phyloP scores from a whole-genome alignment of 2,797 vertebrate genomes.

The Podarcis siculus region DNA sequence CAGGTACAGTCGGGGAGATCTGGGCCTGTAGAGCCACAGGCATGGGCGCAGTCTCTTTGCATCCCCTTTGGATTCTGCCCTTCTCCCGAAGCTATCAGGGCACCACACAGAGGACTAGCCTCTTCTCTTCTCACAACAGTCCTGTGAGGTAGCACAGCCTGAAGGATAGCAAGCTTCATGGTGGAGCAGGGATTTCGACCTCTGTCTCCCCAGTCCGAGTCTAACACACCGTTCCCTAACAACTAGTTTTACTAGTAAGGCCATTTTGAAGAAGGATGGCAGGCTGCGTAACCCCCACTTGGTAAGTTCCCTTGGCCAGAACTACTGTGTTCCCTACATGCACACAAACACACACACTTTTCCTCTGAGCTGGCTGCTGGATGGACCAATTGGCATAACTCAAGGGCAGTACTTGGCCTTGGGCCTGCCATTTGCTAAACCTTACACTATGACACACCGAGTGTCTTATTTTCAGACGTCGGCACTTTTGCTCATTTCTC shows the following conservation, averaged over 20 bases:
- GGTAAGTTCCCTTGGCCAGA: not conserved
- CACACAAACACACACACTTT: not conserved
- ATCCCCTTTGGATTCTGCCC: not conserved
- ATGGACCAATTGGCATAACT: not conserved
- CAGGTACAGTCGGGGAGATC: too few relatives aligned
- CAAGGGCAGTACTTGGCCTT: not conserved
- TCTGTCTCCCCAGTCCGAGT: not conserved
- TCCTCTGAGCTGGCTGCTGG: not conserved
- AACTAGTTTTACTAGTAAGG: not conserved
- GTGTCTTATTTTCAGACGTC: too few relatives aligned
- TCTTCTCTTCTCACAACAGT: not conserved
- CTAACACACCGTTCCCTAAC: not conserved
- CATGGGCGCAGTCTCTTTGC: not conserved
- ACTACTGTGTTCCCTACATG: not conserved
- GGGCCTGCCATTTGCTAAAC: not conserved
- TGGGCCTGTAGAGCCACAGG: not conserved
- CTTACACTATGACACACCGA: too few relatives aligned
- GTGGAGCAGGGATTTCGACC: not conserved
- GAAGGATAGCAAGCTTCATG: not conserved
- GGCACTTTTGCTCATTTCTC: too few relatives aligned
- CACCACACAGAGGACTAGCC: too few relatives aligned
- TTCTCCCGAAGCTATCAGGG: not conserved
- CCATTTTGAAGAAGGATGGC: not conserved
- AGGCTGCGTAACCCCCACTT: not conserved
- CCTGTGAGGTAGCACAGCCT: too few relatives aligned